phyloP scores from a whole-genome alignment of 2,888 invertebrate genomes.

The Hydroisotoma schaefferi region DNA sequence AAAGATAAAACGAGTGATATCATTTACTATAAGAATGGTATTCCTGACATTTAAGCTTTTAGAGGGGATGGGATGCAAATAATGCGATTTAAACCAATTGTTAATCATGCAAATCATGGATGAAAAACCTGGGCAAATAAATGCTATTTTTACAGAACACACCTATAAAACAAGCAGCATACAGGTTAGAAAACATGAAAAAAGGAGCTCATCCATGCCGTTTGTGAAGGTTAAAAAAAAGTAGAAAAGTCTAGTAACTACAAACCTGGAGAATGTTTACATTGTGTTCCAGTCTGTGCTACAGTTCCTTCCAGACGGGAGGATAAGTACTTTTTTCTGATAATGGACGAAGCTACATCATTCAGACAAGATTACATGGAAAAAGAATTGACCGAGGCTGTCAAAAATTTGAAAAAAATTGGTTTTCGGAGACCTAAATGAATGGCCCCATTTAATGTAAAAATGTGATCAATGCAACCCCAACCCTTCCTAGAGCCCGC shows the following conservation, averaged over 20 bases:
- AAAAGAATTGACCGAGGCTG: constrained; percentile 9
- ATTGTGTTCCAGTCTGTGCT: constrained; percentile 18
- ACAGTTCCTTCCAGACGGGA: background rate
- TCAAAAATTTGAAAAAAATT: background rate
- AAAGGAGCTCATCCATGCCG: constrained; percentile 8
- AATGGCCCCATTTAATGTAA: no score
- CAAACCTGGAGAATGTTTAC: constrained; percentile 15
- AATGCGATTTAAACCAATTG: constrained; percentile 26
- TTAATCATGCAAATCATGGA: constrained; percentile 21
- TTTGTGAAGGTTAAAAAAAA: constrained; percentile 11
- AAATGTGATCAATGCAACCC: no score
- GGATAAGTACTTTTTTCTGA: constrained; percentile 18
- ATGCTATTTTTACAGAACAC: constrained; percentile 16
- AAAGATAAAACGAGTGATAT: constrained; percentile 13
- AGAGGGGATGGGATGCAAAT: constrained; percentile 20
- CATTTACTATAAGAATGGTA: constrained; percentile 11
- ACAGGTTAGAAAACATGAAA: constrained; percentile 15
- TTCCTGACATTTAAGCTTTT: constrained; percentile 11
- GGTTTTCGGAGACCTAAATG: no score
- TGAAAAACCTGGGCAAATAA: constrained; percentile 26
- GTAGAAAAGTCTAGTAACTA: background rate
- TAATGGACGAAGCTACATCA: constrained; percentile 20
- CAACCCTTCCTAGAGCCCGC: no score
- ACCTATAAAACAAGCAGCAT: constrained; percentile 18
- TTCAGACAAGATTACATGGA: constrained; percentile 20